Evolutionary conservation across 35 echinoderm and acorn worm species (phyloP), one percentile per base, ranked within the genome.

Genomic region (Amphiura filiformis): DNA sequence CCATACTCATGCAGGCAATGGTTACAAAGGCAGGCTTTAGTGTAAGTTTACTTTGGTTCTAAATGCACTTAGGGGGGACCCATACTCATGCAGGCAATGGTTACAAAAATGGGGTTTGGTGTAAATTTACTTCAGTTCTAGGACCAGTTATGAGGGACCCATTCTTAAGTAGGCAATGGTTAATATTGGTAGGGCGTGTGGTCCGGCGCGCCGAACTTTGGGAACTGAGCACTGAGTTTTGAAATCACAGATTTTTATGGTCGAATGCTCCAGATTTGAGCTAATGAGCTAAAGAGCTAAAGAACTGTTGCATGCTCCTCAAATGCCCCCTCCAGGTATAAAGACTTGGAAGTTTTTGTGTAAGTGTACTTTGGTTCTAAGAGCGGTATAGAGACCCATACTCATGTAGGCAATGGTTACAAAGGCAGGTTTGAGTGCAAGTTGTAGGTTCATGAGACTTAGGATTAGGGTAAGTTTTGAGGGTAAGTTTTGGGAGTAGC

Each of bases 371-470:
- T 52, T n/a, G 35, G 93, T 98, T 1, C 57, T 98, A 12, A 38
- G 36, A 38, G 84, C 86, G 18, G 78, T 83, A 76, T n/a, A 56
- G 64, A 70, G 93, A 93, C 84, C 87, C 92, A 1, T 36, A 84
- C 14, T 93, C 96, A 22, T 98, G 96, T 82, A 81, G 86, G 37
- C 96, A 98, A 31, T 93, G 93, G 93, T 39, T 98, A 0, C 89
- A 90, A 39, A 65, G 96, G 39, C 93, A 94, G 49, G 96, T 93
- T 35, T 77, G 92, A 14, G 77, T 98, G 96, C 94, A 88, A 94
- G 96, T 70, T 7, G n/a, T n/a, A n/a, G n/a, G n/a, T n/a, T n/a
- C n/a, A n/a, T n/a, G n/a, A n/a, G n/a, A n/a, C n/a, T n/a, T n/a
- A n/a, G n/a, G n/a, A n/a, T n/a, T n/a, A n/a, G n/a, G n/a, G n/a